These are phyloP conservation scores for Zeus faber DNA, from an alignment of 2,113 vertebrate genomes.

Conservation along the genomic window DNA sequence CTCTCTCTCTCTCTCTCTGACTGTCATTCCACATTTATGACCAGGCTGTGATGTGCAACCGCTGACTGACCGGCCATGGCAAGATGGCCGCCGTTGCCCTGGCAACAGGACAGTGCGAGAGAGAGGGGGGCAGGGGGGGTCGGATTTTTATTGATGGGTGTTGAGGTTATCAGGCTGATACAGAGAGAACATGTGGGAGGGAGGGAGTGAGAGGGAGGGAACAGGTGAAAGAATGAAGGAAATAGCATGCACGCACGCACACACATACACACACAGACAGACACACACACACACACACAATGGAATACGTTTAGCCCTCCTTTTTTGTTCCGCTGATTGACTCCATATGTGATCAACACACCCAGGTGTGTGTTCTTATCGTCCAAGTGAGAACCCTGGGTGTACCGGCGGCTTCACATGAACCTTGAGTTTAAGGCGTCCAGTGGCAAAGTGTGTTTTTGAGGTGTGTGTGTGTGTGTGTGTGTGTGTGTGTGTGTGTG, in stretches of 20 bases:
- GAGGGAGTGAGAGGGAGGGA: conserved; percentile 28
- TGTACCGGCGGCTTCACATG: background rate
- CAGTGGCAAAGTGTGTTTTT: background rate
- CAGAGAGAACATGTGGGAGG: too few relatives aligned
- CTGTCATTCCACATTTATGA: conserved; percentile 64
- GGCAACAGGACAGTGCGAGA: conserved; percentile 51
- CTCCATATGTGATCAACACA: too few relatives aligned
- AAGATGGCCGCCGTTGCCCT: conserved; percentile 69
- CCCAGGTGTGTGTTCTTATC: too few relatives aligned
- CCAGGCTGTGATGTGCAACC: conserved; percentile 61
- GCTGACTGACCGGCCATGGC: conserved; percentile 57
- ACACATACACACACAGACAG: background rate
- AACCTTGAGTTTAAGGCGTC: background rate
- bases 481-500: background rate
- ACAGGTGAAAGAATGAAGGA: background rate
- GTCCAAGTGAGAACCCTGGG: background rate
- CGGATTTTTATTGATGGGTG: conserved; percentile 31
- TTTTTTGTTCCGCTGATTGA: too few relatives aligned
- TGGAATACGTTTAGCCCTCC: too few relatives aligned
- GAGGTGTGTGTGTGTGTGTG: background rate
- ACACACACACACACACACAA: background rate
- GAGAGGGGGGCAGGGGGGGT: conserved; percentile 25
- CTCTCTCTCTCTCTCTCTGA: conserved; percentile 23
- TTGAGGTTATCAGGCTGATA: conserved; percentile 38
- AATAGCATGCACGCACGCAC: background rate